A percentile compares a stretch with the other conserved stretches of the same genome.
These are phyloP conservation scores for Acleris emargana DNA, from an alignment of 2,888 invertebrate species.

Conservation along the genomic window DNA sequence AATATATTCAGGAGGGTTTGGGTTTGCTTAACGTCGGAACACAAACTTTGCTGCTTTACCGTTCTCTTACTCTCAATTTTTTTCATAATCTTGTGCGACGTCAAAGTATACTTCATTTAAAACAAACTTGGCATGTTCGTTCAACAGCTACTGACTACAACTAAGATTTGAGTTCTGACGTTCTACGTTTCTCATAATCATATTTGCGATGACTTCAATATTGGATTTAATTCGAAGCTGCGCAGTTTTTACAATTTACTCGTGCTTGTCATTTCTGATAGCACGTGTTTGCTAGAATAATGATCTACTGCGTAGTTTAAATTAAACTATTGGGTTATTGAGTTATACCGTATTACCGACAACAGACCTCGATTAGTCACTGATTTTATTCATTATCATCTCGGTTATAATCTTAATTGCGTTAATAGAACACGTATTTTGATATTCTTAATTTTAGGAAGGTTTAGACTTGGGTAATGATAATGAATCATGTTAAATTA, in stretches of 20 bases:
- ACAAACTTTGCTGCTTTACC: background rate
- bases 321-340: constrained; percentile 52
- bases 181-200: too few relatives aligned
- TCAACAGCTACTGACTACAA: too few relatives aligned
- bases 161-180: too few relatives aligned
- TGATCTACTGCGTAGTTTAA: constrained; percentile 60
- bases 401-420: background rate
- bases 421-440: background rate
- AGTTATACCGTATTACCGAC: constrained; percentile 35
- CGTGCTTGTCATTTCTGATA: constrained; percentile 26
- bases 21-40: background rate
- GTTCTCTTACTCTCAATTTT: too few relatives aligned
- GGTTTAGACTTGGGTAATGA: background rate
- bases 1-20: background rate
- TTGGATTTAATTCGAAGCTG: constrained; percentile 13
- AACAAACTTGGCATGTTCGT: too few relatives aligned
- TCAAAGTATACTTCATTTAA: too few relatives aligned
- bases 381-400: background rate
- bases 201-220: background rate
- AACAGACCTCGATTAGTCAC: background rate
- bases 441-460: background rate
- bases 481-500: background rate
- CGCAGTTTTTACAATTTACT: constrained; percentile 28
- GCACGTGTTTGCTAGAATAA: constrained; percentile 43
- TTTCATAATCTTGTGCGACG: too few relatives aligned